Evolutionary conservation across 2,797 vertebrate species (phyloP).

Genomic region (Galaxias olidus): DNA sequence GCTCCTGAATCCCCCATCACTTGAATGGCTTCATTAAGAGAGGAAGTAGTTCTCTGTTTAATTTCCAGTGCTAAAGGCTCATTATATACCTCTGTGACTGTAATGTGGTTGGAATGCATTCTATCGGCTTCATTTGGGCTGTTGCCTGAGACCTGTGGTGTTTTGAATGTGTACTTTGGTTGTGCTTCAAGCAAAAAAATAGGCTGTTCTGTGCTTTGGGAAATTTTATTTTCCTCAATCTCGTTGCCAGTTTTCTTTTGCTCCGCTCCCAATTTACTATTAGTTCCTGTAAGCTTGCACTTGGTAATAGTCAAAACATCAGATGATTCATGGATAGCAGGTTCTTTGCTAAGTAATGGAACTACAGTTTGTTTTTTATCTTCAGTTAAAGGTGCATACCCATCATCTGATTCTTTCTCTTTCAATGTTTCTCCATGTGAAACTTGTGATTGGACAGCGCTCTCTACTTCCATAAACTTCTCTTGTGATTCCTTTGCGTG

Average conservation of each 20-base stretch:
- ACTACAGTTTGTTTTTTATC: slow-evolving; percentile 36
- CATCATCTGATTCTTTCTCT: slow-evolving; percentile 30
- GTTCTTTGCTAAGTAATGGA: background rate
- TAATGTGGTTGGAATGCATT: slow-evolving; percentile 2
- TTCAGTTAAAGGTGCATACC: slow-evolving; percentile 14
- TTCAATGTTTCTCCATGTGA: slow-evolving; percentile 26
- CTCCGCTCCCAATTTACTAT: slow-evolving; percentile 34
- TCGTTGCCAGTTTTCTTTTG: slow-evolving; percentile 8
- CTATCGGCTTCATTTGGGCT: slow-evolving; percentile 21
- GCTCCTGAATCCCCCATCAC: background rate
- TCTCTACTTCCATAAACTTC: slow-evolving; percentile 62
- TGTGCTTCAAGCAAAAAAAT: background rate
- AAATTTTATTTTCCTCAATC: slow-evolving; percentile 26
- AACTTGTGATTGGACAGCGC: slow-evolving; percentile 5
- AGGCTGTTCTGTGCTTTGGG: slow-evolving; percentile 21
- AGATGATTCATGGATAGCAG: background rate
- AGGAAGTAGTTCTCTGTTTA: background rate
- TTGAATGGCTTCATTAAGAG: background rate
- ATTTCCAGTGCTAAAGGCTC: background rate
- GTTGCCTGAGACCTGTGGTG: background rate
- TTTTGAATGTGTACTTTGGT: slow-evolving; percentile 11
- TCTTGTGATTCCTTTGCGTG: slow-evolving; percentile 24
- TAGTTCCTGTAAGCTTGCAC: slow-evolving; percentile 65
- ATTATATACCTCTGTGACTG: slow-evolving; percentile 7
- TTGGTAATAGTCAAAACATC: slow-evolving; percentile 62